Percentiles rank a stretch among this genome's conserved stretches.
Conservation (phyloP, 2,113 vertebrate genomes). For the Monopterus albus region DNA sequence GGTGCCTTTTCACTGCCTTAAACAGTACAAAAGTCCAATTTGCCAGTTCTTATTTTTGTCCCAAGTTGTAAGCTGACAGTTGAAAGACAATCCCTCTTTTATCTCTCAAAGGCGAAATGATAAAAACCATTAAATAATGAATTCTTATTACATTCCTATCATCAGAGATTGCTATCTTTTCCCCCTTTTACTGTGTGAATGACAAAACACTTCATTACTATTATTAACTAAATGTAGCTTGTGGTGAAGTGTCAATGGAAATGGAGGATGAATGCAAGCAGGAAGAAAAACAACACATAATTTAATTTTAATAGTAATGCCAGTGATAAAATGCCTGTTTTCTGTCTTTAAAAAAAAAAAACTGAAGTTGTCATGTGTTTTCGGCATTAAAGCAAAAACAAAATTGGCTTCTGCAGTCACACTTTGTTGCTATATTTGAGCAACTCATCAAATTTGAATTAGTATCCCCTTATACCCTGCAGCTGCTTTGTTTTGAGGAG, state of each 20-base stretch:
- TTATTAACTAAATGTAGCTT: conserved; percentile 9
- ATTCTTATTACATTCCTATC: conserved; percentile 10
- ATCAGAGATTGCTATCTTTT: not conserved
- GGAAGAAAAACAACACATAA: conserved; percentile 5
- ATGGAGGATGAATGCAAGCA: not conserved
- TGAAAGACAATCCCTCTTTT: conserved; percentile 19
- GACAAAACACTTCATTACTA: conserved; percentile 29
- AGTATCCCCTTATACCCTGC: not conserved
- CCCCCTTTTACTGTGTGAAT: not conserved
- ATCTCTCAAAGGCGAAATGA: conserved; percentile 4
- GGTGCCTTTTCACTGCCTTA: conserved; percentile 61
- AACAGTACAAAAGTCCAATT: conserved; percentile 14
- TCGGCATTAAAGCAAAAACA: not conserved
- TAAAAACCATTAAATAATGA: conserved; percentile 13
- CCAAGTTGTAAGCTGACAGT: conserved; percentile 15
- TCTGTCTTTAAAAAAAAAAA: not conserved
- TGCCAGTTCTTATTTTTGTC: not conserved
- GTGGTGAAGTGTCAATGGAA: not conserved
- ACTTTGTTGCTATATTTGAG: not conserved
- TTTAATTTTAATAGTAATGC: not conserved
- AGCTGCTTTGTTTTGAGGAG: not conserved
- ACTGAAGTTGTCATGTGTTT: not conserved
- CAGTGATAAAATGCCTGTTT: not conserved
- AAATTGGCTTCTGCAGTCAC: not conserved
- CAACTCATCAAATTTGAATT: not conserved